Base-by-base conservation (phyloP, 2,113 vertebrate species). In the Thunnus thynnus region DNA sequence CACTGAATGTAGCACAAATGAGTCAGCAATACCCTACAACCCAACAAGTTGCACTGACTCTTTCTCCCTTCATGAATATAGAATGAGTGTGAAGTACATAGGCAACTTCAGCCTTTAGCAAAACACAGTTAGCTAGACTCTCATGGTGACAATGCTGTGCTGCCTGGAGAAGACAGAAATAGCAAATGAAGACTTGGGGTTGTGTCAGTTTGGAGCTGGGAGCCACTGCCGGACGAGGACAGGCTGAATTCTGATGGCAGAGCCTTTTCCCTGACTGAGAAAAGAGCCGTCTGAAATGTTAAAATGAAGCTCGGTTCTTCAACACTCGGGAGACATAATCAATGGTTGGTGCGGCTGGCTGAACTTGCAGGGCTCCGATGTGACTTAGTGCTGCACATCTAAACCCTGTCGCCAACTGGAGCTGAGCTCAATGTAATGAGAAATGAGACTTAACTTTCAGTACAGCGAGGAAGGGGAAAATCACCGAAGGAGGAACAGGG, bases 51-150 rank as follows among this genome's bases (percentile, higher is more conserved):
- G 25, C 72, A 48, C 62, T 61, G 48, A 74, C 48, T 74, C 27
- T 68, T 78, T 71, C 27, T 52, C 61, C 67, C 73, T 58, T 89
- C 78, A 88, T 91, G 66, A 91, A 93, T 89, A 76, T 66, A 64
- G 48, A 77, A 90, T 92, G 82, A 86, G 73, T 63, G 75, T 73
- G 46, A 86, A 68, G 65, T 65, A 60, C 65, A 73, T 5, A 51
- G 48, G 66, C 52, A 75, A 68, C 73, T 69, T 73, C 57, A 77
- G 68, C 48, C 46, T 1, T 0, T 8, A 32, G 46, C 67, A 86
- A 72, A 84, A 85, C 72, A 86, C 13, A 55, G 27, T n/a, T 32
- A 47, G 50, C 56, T 54, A 17, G 25, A 57, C 32, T 41, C 3
- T 3, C 44, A 47, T 22, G 16, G 27, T 30, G 70, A 78, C 56